These are phyloP conservation scores for Protaetia brevitarsis DNA, from an alignment of 1,140 invertebrate genomes.

Conservation along the genomic window DNA sequence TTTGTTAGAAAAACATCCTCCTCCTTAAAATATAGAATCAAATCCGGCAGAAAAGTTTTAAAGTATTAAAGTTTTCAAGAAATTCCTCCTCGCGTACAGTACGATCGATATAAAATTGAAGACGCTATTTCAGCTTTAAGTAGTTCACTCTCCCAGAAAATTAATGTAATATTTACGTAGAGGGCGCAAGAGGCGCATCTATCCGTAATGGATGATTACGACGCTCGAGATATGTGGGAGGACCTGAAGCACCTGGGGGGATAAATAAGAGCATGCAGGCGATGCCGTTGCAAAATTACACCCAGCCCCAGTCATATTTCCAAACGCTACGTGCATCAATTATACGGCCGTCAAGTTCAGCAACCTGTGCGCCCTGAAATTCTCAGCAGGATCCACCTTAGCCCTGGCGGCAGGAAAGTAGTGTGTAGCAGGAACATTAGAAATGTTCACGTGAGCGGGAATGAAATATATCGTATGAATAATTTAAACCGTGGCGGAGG, in stretches of 20 bases:
- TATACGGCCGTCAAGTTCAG: constrained; percentile 16
- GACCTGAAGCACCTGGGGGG: not conserved
- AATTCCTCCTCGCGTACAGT: not conserved
- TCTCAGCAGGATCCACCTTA: constrained; percentile 12
- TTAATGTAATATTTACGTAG: constrained; percentile 7
- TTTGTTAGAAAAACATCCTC: no score
- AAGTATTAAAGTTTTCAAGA: no score
- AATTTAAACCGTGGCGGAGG: constrained; percentile 13
- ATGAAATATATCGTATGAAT: constrained; percentile 23
- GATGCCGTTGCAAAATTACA: constrained; percentile 7
- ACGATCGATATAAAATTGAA: not conserved
- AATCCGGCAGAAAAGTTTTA: no score
- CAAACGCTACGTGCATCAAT: constrained; percentile 19
- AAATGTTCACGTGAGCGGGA: constrained; percentile 22
- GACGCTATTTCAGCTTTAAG: not conserved
- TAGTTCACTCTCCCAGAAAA: not conserved
- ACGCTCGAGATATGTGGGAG: not conserved
- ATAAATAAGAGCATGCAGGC: constrained; percentile 13
- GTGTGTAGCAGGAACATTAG: constrained; percentile 21
- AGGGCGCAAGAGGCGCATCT: not conserved
- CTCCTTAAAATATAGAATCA: no score
- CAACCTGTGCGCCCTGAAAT: constrained; percentile 12
- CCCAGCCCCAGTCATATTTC: constrained; percentile 19
- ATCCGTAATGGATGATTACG: constrained; percentile 13
- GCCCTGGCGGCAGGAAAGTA: constrained; percentile 7